Base-by-base conservation (phyloP, 2,797 vertebrate genomes). In the Mormyrops boulengeri region DNA sequence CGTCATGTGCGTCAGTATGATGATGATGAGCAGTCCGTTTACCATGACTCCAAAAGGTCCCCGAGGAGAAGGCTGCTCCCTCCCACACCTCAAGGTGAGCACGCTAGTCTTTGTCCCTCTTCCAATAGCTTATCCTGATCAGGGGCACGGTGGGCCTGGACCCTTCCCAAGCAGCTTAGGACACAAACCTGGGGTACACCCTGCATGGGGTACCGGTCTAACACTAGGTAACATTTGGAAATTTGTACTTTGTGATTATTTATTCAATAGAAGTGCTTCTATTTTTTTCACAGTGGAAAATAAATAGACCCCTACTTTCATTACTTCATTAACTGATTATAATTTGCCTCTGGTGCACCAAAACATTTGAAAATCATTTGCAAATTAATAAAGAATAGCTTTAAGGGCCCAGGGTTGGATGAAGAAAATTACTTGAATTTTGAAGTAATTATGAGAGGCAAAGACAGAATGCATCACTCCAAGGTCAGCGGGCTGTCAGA, bases 31-130 rank as follows among this genome's bases (percentile, higher is more conserved):
- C 95, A 95, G 12, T 96, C 95, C 0, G 92, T 96, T 88, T 96
- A 93, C 93, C 96, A 95, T 8, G 97, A 97, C 41, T 93, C 94
- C 69, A 96, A 94, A 90, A 95, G 95, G 90, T 98, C 97, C 49
- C 97, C 97, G 0, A 96, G 95, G 93, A 96, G 96, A 95, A 97
- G 97, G 91, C 95, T 98, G 91, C 95, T 98, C 92, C 97, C 97
- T 89, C 97, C 97, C 90, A 97, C 97, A 88, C 97, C 98, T 88
- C 95, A 97, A 94, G 92, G 98, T 99, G 93, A 96, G 96, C 92
- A 6, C 66, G 11, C 4, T 7, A 19, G 19, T 6, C 22, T 38
- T 26, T 86, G 84, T 86, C 66, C 30, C 69, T 38, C 69, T 73
- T 73, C 34, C 34, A 38, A 38, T 5, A 73, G 12, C 69, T 73